phyloP scores from a whole-genome alignment of 2,888 invertebrate genomes.

The Eristalis arbustorum region DNA sequence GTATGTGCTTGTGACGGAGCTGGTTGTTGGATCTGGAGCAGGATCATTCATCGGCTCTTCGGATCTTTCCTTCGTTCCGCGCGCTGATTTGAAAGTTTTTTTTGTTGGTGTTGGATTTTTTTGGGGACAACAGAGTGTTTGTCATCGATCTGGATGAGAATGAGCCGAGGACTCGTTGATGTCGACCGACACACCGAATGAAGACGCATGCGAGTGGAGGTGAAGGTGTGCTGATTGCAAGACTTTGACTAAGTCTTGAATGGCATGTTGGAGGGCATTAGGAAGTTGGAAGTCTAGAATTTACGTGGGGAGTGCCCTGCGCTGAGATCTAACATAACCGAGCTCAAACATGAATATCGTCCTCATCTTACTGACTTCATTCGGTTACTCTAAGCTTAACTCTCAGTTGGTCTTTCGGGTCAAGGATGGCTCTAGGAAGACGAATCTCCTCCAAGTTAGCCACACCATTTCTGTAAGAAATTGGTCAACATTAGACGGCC shows the following conservation, averaged over 20 bases:
- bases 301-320: no score
- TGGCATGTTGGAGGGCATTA: not conserved
- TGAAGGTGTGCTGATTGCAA: not conserved
- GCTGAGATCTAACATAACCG: no score
- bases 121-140: not conserved
- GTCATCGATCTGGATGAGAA: not conserved
- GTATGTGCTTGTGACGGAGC: not conserved
- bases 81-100: constrained; percentile 55
- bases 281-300: no score
- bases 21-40: constrained; percentile 57
- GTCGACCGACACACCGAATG: not conserved
- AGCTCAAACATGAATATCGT: no score
- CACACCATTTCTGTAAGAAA: no score
- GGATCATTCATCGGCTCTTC: not conserved
- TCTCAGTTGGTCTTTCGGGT: no score
- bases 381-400: no score
- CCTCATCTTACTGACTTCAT: no score
- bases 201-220: not conserved
- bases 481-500: no score
- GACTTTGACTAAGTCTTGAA: not conserved
- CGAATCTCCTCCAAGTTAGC: no score
- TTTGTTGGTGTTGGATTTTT: not conserved
- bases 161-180: not conserved
- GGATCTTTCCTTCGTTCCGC: constrained; percentile 6
- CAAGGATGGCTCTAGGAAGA: no score